Percentiles rank a stretch among this genome's conserved stretches.
phyloP scores from a whole-genome alignment of 2,888 invertebrate genomes.

The Melangyna quadrimaculata region DNA sequence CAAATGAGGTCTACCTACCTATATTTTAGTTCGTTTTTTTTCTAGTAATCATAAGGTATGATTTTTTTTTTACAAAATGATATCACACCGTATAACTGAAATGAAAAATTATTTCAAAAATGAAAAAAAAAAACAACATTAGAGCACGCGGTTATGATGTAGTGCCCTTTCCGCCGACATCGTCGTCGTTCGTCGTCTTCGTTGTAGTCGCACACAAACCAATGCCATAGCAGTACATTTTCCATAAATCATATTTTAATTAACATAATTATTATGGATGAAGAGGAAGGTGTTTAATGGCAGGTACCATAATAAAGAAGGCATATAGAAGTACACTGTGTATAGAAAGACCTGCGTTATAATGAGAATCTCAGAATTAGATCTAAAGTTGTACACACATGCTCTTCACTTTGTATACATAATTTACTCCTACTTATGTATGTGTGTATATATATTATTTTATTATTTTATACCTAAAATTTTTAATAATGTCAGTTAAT shows the following conservation, averaged over 20 bases:
- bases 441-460: neutral
- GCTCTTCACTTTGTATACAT: neutral
- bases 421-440: too few species aligned
- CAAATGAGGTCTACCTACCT: slow-evolving; percentile 59
- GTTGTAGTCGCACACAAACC: slow-evolving; percentile 24
- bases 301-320: slow-evolving; percentile 4
- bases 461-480: slow-evolving; percentile 28
- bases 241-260: slow-evolving; percentile 71
- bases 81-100: slow-evolving; percentile 48
- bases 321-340: neutral
- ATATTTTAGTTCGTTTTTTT: neutral
- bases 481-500: slow-evolving; percentile 61
- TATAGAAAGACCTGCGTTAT: slow-evolving; percentile 48
- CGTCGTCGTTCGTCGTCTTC: neutral
- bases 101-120: slow-evolving; percentile 59
- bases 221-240: slow-evolving; percentile 55
- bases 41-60: slow-evolving; percentile 63
- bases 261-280: slow-evolving; percentile 70
- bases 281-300: slow-evolving; percentile 35
- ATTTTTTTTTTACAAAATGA: slow-evolving; percentile 58
- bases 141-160: slow-evolving; percentile 46
- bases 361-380: slow-evolving; percentile 68
- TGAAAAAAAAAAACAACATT: slow-evolving; percentile 33
- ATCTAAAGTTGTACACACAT: slow-evolving; percentile 53
- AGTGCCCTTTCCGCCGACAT: neutral